Conservation (phyloP, 1,140 invertebrate species). For the Magallana angulata region DNA sequence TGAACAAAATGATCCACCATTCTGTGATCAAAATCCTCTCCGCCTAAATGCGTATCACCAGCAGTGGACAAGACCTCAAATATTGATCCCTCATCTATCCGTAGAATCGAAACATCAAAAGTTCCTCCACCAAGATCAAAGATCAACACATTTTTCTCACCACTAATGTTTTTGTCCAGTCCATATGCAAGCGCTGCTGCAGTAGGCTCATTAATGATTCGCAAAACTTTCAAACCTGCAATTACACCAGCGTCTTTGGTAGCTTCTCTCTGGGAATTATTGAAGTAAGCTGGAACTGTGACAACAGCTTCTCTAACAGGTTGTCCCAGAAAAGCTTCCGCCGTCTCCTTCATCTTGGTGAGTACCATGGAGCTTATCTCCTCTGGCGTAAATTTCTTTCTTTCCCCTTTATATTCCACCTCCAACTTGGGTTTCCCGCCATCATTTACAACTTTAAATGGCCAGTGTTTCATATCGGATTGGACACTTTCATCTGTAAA, state of each 20-base stretch:
- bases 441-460: conserved; percentile 87
- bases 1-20: conserved; percentile 79
- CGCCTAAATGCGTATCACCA: conserved; percentile 81
- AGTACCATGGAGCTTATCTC: conserved; percentile 98
- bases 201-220: conserved; percentile 78
- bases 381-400: conserved; percentile 95
- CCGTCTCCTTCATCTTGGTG: conserved; percentile 93
- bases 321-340: conserved; percentile 91
- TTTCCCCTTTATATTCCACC: conserved; percentile 84
- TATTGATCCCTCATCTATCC: conserved; percentile 79
- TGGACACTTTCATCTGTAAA: too few species aligned
- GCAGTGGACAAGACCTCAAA: conserved; percentile 76
- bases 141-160: conserved; percentile 79
- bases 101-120: conserved; percentile 80
- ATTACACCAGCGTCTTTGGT: conserved; percentile 79
- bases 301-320: conserved; percentile 77
- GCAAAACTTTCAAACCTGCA: conserved; percentile 74
- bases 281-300: conserved; percentile 80
- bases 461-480: neutral
- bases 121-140: conserved; percentile 81
- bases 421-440: conserved; percentile 91
- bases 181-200: conserved; percentile 76
- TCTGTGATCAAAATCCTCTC: conserved; percentile 81
- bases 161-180: conserved; percentile 76
- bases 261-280: conserved; percentile 76